Percentiles rank a stretch among this genome's conserved stretches.
These are phyloP conservation scores for Lamellibrachia luymesi DNA, from an alignment of 1,140 invertebrate species.

Conservation along the genomic window DNA sequence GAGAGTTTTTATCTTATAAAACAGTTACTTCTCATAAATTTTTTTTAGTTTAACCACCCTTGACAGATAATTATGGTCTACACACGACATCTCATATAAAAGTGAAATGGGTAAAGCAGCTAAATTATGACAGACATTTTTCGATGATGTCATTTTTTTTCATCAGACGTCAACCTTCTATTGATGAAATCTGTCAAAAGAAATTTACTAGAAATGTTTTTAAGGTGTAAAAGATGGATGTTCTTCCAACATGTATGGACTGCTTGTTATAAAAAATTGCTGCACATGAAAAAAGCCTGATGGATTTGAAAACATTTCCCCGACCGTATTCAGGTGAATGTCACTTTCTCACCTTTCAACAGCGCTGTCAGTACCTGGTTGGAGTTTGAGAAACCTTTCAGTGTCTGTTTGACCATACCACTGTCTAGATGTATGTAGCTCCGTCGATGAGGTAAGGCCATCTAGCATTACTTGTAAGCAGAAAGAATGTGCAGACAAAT, in stretches of 20 bases:
- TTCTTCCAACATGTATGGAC: background rate
- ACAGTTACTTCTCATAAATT: background rate
- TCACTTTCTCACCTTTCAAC: background rate
- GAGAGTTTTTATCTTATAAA: background rate
- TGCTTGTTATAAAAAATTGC: background rate
- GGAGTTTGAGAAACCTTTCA: background rate
- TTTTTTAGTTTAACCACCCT: background rate
- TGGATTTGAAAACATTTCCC: background rate
- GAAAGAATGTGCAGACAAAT: background rate
- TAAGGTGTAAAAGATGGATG: background rate
- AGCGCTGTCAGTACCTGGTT: background rate
- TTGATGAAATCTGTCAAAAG: background rate
- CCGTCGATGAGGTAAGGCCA: background rate
- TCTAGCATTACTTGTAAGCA: background rate
- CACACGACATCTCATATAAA: background rate
- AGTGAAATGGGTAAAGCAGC: background rate
- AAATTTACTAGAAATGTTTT: background rate
- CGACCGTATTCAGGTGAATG: background rate
- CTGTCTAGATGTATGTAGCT: background rate
- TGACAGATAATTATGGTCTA: background rate
- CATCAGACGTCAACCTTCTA: background rate
- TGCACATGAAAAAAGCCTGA: background rate
- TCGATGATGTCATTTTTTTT: background rate
- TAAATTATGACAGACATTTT: background rate
- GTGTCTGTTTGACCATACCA: background rate